Evolutionary conservation across 2,797 vertebrate genomes (phyloP).

Genomic region (Glossophaga mutica): DNA sequence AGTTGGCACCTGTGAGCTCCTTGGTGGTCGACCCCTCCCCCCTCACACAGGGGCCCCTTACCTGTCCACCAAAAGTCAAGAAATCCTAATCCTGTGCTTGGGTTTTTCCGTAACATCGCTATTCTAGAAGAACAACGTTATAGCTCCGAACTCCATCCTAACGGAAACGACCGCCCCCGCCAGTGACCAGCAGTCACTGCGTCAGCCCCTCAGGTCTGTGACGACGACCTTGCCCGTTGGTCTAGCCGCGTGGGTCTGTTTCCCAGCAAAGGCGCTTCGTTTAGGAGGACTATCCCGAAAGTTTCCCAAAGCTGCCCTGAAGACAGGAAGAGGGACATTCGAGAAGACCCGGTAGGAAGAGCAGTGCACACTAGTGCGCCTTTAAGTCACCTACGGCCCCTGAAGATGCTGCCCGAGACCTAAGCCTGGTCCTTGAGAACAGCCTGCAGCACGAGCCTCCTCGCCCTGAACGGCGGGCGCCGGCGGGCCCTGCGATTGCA

Average conservation of each 20-base stretch:
- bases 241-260: fast-evolving
- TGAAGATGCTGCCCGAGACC: background rate
- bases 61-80: background rate
- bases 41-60: background rate
- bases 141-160: too few species aligned
- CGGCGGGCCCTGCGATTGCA: background rate
- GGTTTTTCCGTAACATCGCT: background rate
- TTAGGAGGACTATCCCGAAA: background rate
- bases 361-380: background rate
- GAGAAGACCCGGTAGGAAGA: background rate
- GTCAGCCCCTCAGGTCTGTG: background rate
- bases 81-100: background rate
- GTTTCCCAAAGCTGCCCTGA: background rate
- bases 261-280: background rate
- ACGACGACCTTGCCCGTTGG: fast-evolving
- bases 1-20: background rate
- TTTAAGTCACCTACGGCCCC: background rate
- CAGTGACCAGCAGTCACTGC: background rate
- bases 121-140: background rate
- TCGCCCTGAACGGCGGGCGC: background rate
- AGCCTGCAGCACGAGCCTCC: background rate
- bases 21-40: fast-evolving
- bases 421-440: background rate
- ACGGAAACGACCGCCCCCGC: background rate
- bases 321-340: background rate